A percentile compares a stretch with the other conserved stretches of the same genome.
Evolutionary conservation across 2,797 vertebrate species (phyloP).

Genomic region (Petrocephalus schoutedeni): DNA sequence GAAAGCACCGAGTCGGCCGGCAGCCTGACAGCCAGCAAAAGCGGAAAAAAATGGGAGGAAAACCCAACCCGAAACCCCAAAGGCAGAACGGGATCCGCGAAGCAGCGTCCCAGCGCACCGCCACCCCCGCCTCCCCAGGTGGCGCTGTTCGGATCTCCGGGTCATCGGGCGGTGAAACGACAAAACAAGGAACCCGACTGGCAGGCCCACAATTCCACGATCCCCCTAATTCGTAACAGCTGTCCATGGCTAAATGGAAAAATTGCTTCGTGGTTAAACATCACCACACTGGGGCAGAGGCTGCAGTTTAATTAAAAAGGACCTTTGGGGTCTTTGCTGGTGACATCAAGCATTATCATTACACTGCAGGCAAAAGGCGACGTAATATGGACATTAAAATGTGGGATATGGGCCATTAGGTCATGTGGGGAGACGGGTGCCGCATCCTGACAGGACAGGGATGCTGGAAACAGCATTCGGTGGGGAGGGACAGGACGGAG

Average conservation of each 20-base stretch:
- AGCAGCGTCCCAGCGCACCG: background rate
- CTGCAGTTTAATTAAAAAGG: background rate
- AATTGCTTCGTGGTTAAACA: constrained; percentile 21
- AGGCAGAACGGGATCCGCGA: background rate
- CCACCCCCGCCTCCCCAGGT: background rate
- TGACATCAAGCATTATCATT: constrained; percentile 24
- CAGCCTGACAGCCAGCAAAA: background rate
- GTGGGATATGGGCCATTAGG: constrained; percentile 53
- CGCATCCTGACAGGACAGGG: constrained; percentile 49
- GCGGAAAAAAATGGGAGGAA: background rate
- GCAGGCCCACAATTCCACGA: background rate
- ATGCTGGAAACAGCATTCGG: constrained; percentile 43
- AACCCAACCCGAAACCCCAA: background rate
- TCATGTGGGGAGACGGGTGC: constrained; percentile 47
- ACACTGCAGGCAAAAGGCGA: constrained; percentile 36
- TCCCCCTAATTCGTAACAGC: background rate
- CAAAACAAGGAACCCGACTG: background rate
- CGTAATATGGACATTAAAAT: constrained; percentile 63
- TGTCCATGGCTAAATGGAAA: constrained; percentile 21
- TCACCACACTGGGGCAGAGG: background rate
- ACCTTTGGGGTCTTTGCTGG: constrained; percentile 14
- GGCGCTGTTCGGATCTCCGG: background rate
- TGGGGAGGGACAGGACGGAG: constrained; percentile 26
- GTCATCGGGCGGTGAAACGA: background rate
- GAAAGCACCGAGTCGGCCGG: constrained; percentile 13